Percentiles rank a stretch among this genome's conserved stretches.
These are phyloP conservation scores for Myanophis thanlyinensis DNA, from an alignment of 2,113 vertebrate genomes.

Conservation along the genomic window DNA sequence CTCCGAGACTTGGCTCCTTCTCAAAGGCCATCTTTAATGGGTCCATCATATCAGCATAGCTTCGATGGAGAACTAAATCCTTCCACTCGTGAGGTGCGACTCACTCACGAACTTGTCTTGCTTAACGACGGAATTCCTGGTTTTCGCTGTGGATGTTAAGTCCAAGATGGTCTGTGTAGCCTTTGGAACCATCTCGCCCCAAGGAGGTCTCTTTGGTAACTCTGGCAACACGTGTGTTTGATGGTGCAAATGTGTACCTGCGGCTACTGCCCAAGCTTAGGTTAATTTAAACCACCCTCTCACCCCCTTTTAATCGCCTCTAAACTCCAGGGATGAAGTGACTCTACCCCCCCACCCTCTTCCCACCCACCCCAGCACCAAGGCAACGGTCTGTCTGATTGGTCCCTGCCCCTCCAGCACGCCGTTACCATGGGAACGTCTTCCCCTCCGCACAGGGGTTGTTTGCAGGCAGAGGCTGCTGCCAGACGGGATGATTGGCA, in stretches of 20 bases:
- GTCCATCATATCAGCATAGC: too few relatives aligned
- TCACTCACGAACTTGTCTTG: too few relatives aligned
- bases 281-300: background rate
- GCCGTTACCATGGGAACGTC: constrained; percentile 10
- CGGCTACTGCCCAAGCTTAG: background rate
- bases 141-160: too few relatives aligned
- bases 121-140: too few relatives aligned
- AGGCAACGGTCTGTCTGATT: background rate
- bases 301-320: background rate
- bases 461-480: background rate
- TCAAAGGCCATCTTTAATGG: too few relatives aligned
- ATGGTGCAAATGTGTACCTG: background rate
- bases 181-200: background rate
- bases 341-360: background rate
- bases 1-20: too few relatives aligned
- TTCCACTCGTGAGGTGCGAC: too few relatives aligned
- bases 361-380: background rate
- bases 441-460: background rate
- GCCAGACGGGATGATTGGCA: constrained; percentile 6
- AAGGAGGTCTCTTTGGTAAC: background rate
- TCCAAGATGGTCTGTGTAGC: too few relatives aligned
- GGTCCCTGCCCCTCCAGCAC: background rate
- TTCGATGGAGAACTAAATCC: too few relatives aligned
- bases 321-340: background rate
- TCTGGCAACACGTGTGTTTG: background rate